These are phyloP conservation scores for Protodeltote pygarga DNA, from an alignment of 2,888 invertebrate species.

Conservation along the genomic window DNA sequence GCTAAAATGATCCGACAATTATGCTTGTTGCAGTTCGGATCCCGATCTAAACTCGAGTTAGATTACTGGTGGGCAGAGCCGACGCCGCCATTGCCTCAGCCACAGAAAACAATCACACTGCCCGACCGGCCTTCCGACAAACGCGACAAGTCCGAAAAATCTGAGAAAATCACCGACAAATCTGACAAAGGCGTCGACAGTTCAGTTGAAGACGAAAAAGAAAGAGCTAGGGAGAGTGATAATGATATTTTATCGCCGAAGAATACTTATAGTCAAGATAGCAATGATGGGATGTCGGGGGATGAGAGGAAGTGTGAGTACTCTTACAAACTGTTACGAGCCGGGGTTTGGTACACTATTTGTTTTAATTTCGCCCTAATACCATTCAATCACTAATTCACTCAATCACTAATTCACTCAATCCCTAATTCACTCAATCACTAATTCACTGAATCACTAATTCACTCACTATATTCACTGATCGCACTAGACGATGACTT, in stretches of 20 bases:
- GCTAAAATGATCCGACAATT: background rate
- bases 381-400: no score
- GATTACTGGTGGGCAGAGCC: constrained; percentile 93
- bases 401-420: no score
- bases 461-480: no score
- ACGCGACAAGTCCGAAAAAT: constrained; percentile 30
- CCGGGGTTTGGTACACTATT: no score
- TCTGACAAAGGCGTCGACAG: constrained; percentile 65
- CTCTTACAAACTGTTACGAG: background rate
- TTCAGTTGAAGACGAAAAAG: constrained; percentile 68
- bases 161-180: constrained; percentile 49
- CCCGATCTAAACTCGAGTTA: constrained; percentile 90
- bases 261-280: constrained; percentile 75
- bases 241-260: constrained; percentile 78
- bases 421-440: no score
- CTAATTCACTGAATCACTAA: no score
- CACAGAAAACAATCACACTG: constrained; percentile 29
- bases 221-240: constrained; percentile 64
- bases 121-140: constrained; percentile 22
- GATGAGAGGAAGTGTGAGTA: constrained; percentile 77
- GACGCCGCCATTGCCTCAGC: constrained; percentile 70
- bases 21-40: constrained; percentile 87
- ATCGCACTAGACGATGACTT: no score
- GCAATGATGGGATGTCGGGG: constrained; percentile 80
- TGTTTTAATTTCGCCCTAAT: no score